Conservation (phyloP, 1,140 invertebrate species). For the Drosophila simulans region DNA sequence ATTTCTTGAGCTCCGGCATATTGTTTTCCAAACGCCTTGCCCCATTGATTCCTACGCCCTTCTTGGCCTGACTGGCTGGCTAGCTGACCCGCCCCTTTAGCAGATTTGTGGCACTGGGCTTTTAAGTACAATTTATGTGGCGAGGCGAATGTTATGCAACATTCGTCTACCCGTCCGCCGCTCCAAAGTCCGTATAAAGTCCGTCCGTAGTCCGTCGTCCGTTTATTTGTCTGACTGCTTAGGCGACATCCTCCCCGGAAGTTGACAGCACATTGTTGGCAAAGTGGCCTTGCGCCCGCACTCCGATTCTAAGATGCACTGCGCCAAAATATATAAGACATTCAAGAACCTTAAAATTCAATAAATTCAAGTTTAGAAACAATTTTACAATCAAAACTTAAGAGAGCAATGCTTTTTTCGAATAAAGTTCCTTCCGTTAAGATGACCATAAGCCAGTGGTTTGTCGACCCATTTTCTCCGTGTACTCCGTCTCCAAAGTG, state of each 20-base stretch:
- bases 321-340: not conserved
- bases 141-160: conserved; percentile 81
- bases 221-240: conserved; percentile 80
- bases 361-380: not conserved
- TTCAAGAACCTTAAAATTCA: too few relatives aligned
- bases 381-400: too few relatives aligned
- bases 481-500: conserved; percentile 51
- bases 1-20: conserved; percentile 31
- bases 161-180: conserved; percentile 48
- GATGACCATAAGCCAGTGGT: not conserved
- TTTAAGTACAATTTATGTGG: conserved; percentile 84
- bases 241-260: conserved; percentile 81
- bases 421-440: not conserved
- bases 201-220: conserved; percentile 40
- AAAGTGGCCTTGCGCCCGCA: conserved; percentile 80
- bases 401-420: not conserved
- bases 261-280: conserved; percentile 82
- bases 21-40: conserved; percentile 55
- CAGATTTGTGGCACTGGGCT: conserved; percentile 76
- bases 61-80: not conserved
- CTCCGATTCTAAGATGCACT: conserved; percentile 21
- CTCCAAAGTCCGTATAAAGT: conserved; percentile 15
- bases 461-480: not conserved
- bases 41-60: conserved; percentile 54
- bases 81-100: conserved; percentile 24